These are phyloP conservation scores for Mamestra brassicae DNA, from an alignment of 2,888 invertebrate genomes.

Conservation along the genomic window DNA sequence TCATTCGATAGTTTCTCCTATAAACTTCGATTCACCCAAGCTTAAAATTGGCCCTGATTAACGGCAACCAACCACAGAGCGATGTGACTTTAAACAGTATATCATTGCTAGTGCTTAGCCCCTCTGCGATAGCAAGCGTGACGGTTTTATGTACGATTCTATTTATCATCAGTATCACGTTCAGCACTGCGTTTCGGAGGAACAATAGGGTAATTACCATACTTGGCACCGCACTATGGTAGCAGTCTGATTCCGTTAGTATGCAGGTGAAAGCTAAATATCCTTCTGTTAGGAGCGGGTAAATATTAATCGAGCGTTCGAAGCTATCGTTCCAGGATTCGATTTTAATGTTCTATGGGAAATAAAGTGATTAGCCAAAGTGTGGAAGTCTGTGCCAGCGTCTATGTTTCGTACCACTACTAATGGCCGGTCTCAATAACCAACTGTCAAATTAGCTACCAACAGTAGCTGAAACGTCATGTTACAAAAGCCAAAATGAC, in stretches of 20 bases:
- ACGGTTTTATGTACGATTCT: slow-evolving; percentile 54
- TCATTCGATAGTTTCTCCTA: background rate
- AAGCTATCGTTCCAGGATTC: background rate
- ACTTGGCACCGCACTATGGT: slow-evolving; percentile 37
- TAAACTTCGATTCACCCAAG: background rate
- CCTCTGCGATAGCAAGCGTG: slow-evolving; percentile 42
- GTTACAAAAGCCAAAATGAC: no score
- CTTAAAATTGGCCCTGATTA: slow-evolving; percentile 18
- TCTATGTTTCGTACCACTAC: no score
- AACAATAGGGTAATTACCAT: slow-evolving; percentile 57
- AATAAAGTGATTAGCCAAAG: background rate
- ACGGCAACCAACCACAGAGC: background rate
- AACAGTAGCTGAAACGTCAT: no score
- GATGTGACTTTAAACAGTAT: slow-evolving; percentile 2
- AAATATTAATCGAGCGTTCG: background rate
- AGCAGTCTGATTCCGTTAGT: slow-evolving; percentile 30
- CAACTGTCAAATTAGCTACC: no score
- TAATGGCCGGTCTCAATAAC: no score
- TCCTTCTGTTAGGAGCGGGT: background rate
- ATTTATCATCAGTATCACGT: slow-evolving; percentile 58
- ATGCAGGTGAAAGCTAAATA: slow-evolving; percentile 47
- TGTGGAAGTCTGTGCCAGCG: background rate
- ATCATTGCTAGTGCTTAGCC: slow-evolving; percentile 29
- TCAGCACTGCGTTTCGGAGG: slow-evolving; percentile 20
- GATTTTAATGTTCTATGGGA: background rate